Percentiles rank a stretch among this genome's conserved stretches.
Conservation (phyloP, 2,113 vertebrate genomes). For the Urocolius indicus region DNA sequence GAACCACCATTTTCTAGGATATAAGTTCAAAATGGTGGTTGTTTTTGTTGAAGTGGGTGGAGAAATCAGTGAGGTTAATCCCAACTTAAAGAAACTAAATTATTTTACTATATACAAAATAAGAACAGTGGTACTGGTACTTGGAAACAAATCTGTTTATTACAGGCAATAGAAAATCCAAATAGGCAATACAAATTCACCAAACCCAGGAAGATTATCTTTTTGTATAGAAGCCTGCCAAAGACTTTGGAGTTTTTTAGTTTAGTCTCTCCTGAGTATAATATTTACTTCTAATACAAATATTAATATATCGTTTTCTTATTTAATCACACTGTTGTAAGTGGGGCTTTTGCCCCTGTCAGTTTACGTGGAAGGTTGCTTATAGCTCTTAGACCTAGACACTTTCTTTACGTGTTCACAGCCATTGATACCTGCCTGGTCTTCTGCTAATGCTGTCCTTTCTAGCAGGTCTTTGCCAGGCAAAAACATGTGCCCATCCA, state of each 20-base stretch:
- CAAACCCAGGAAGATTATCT: background rate
- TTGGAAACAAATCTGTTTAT: background rate
- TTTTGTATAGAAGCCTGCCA: background rate
- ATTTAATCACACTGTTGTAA: background rate
- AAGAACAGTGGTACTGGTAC: background rate
- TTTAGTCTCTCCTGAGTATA: background rate
- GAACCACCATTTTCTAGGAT: background rate
- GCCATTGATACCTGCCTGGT: background rate
- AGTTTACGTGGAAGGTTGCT: background rate
- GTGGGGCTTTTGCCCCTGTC: fast-evolving
- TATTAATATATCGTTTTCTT: background rate
- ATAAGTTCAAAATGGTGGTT: background rate
- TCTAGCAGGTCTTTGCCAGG: background rate
- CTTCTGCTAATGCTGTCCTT: background rate
- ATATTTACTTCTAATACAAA: background rate
- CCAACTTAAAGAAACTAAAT: background rate
- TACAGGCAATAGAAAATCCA: no score
- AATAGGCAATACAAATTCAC: background rate
- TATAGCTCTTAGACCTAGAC: background rate
- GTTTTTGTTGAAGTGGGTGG: background rate
- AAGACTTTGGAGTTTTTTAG: background rate
- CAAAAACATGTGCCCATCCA: fast-evolving
- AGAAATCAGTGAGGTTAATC: background rate
- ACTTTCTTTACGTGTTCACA: background rate
- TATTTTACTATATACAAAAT: background rate